Percentiles rank a stretch among this genome's conserved stretches.
Evolutionary conservation across 1,140 invertebrate species (phyloP).

Genomic region (Neoseiulus cucumeris): DNA sequence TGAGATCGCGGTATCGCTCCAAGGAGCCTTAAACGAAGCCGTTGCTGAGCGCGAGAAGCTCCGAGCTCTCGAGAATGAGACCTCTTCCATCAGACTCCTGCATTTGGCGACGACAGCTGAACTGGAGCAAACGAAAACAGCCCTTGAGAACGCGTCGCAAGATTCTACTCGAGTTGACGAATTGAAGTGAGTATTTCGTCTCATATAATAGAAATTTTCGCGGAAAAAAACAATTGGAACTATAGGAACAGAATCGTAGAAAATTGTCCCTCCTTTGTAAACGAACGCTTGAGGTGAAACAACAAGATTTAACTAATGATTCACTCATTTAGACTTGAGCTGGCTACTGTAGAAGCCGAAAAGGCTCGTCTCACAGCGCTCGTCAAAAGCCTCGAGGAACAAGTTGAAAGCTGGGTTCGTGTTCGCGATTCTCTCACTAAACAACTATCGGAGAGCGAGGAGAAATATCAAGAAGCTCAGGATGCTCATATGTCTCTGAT

Average conservation of each 20-base stretch:
- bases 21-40: background rate
- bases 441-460: background rate
- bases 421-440: background rate
- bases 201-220: too few species aligned
- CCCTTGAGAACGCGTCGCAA: background rate
- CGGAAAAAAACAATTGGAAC: too few species aligned
- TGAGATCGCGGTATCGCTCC: background rate
- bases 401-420: background rate
- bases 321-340: background rate
- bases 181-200: background rate
- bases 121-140: background rate
- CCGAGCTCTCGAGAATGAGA: background rate
- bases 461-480: background rate
- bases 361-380: background rate
- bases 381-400: background rate
- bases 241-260: too few species aligned
- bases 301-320: too few species aligned
- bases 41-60: background rate
- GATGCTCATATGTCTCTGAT: background rate
- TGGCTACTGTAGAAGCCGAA: background rate
- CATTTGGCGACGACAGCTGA: conserved; percentile 6
- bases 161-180: background rate
- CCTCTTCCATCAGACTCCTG: background rate
- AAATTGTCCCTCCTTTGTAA: too few species aligned
- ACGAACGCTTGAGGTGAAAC: too few species aligned